phyloP scores from a whole-genome alignment of 2,113 vertebrate genomes.

The Sphaerodactylus townsendi region DNA sequence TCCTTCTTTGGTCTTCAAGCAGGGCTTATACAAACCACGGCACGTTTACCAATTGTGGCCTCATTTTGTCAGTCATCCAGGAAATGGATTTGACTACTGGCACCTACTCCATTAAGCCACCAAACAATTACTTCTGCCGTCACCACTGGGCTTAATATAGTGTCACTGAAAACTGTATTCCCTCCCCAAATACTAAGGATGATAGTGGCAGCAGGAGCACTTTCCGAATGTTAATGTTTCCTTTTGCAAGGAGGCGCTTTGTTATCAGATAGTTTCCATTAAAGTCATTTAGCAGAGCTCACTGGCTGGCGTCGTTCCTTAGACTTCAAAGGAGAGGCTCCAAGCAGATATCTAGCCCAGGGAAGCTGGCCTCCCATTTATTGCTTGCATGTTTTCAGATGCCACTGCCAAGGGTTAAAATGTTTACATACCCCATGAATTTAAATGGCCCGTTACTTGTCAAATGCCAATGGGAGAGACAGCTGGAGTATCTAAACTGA shows the following conservation, averaged over 20 bases:
- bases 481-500: conserved; percentile 75
- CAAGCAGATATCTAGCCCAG: conserved; percentile 60
- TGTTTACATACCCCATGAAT: conserved; percentile 73
- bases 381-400: conserved; percentile 69
- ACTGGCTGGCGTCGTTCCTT: conserved; percentile 53
- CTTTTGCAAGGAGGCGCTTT: conserved; percentile 9
- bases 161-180: not conserved
- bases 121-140: not conserved
- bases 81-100: not conserved
- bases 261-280: conserved; percentile 26
- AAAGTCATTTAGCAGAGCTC: conserved; percentile 56
- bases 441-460: conserved; percentile 72
- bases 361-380: conserved; percentile 58
- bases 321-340: conserved; percentile 68
- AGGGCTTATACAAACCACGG: not conserved
- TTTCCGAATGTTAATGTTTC: conserved; percentile 23
- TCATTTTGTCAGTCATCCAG: not conserved
- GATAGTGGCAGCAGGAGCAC: not conserved
- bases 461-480: conserved; percentile 75
- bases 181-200: not conserved
- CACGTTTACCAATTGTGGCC: not conserved
- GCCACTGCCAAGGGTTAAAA: conserved; percentile 72
- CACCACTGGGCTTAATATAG: not conserved
- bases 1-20: not conserved
- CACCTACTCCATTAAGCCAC: too few relatives aligned